Conservation (phyloP, 2,797 vertebrate species). For the Scleropages formosus region DNA sequence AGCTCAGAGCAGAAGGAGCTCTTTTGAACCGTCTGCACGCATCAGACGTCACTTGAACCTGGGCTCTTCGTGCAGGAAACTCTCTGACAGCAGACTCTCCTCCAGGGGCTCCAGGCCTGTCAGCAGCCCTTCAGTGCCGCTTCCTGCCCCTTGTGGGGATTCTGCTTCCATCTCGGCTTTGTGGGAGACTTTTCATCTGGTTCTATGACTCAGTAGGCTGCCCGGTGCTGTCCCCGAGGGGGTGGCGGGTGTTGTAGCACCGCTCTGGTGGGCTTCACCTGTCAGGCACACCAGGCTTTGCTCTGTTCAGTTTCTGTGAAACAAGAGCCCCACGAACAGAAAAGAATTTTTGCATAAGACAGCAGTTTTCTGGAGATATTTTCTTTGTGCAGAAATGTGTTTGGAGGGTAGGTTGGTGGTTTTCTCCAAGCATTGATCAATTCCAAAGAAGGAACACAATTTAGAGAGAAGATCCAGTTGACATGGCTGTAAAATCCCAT, state of each 20-base stretch:
- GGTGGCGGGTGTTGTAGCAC: background rate
- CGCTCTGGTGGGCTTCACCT: background rate
- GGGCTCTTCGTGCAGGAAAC: background rate
- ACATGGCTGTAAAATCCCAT: too few relatives aligned
- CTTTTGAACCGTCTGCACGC: background rate
- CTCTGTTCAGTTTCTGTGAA: background rate
- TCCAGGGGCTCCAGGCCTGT: background rate
- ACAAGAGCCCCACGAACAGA: background rate
- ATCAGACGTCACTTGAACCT: constrained; percentile 1
- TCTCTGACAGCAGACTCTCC: background rate
- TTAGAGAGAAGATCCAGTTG: too few relatives aligned
- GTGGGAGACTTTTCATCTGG: background rate
- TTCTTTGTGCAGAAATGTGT: too few relatives aligned
- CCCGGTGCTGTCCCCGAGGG: background rate
- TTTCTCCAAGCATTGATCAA: too few relatives aligned
- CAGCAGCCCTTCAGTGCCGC: background rate
- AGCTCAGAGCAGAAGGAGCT: constrained; percentile 13
- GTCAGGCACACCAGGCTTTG: background rate
- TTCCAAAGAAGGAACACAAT: too few relatives aligned
- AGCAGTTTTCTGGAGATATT: too few relatives aligned
- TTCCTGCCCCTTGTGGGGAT: background rate
- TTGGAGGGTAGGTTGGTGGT: too few relatives aligned
- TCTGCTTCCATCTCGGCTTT: background rate
- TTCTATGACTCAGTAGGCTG: background rate
- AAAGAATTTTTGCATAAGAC: too few relatives aligned